Evolutionary conservation across 1,140 invertebrate genomes (phyloP), one percentile per base, ranked within the genome.

Genomic region (Hyphantria cunea): DNA sequence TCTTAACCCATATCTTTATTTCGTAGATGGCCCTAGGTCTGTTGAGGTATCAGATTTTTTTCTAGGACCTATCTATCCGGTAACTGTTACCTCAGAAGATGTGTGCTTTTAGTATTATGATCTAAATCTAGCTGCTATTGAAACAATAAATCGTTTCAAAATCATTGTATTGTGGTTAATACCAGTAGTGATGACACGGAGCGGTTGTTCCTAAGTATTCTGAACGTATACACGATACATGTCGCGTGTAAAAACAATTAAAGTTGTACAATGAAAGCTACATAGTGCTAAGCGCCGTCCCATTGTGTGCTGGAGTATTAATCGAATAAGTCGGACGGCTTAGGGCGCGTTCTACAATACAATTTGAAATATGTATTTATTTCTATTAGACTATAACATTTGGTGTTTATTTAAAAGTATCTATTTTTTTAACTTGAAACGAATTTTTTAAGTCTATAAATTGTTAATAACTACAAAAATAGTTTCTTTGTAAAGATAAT

Each of bases 241-340:
- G 66, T 64, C 17, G 49, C 51, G 39, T 68, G 72, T 71, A 73
- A 76, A 80, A 83, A 80, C 81, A 81, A 82, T 84, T 81, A 80
- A 84, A 85, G 72, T 84, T 81, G 70, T 71, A 78, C 74, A 78
- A 80, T 82, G 76, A 75, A 82, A 77, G 63, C 68, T 65, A 80
- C 65, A 60, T 63, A 79, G 70, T 71, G 72, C 67, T 77, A 80
- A 78, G 71, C 69, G 72, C 55, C 68, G 51, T 69, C 50, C 73
- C 70, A 76, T 76, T 80, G 78, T 78, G 71, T 66, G 70, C 65
- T 70, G 68, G 60, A 76, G 75, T 74, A 80, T 85, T 82, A 82
- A 81, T 82, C 76, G 80, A 85, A 58, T 58, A 58, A 58, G 55
- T 58, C 55, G 32, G 45, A 45, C 45, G 34, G 45, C 55, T 58